Base-by-base conservation (phyloP, 2,113 vertebrate genomes). In the Gobius niger region DNA sequence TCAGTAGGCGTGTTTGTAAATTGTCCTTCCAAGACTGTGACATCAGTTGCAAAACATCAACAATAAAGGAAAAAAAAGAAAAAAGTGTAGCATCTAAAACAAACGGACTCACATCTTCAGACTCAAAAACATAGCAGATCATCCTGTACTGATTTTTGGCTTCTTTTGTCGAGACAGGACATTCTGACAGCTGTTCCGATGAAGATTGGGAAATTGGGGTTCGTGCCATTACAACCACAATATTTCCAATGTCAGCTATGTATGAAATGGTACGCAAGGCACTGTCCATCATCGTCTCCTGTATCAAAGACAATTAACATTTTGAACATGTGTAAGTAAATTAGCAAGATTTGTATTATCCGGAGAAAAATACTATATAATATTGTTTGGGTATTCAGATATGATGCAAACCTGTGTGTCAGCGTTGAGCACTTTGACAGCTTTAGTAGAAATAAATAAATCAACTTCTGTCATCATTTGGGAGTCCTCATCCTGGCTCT, bases 251-350 rank as follows among this genome's bases (percentile, higher is more conserved):
- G 84, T 99, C 97, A 0, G 97, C 98, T 0, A 99, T 99, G 62
- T 99, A 99, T 0, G 98, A 99, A 90, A 99, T 99, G 53, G 96
- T 99, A 66, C 98, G 94, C 86, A 99, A 86, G 0, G 98, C 95
- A 0, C 98, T 98, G 89, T 99, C 97, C 96, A 99, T 98, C 96
- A 99, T 96, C 0, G 96, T 94, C 47, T 99, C 97, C 98, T 99
- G 67, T 0, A 0, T 0, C 15, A 63, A 53, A 74, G 68, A 82
- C 3, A 66, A 47, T 15, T 2, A 2, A 6, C 15, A 7, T 47
- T 63, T 7, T 12, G 47, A 56, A 63, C 49, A 12, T 70, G 12
- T 72, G 0, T 42, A 63, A 63, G 61, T 46, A 57, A 12, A 57
- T 51, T 53, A 3, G 19, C 14, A 1, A 8, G 4, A 63, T 40